Base-by-base conservation (phyloP, 2,888 invertebrate genomes). In the Bedellia somnulentella region DNA sequence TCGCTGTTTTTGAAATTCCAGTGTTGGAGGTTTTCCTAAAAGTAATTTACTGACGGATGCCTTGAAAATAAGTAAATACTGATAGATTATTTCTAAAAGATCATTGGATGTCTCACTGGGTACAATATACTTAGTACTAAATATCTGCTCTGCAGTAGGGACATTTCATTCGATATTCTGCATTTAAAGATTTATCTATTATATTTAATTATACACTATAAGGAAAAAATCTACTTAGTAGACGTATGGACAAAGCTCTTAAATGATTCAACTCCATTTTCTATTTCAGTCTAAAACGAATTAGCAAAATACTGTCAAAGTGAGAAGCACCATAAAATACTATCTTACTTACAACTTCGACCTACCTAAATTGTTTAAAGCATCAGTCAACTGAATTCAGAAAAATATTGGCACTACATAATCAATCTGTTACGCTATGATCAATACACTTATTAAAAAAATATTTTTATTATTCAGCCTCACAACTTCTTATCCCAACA, bases 351-450 rank as follows among this genome's bases (percentile, higher is more conserved):
- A 67, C 67, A 68, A 64, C 62, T 57, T 57, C 54, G 43, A 53
- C 57, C 59, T 47, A 47, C 35, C 45, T 60, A 59, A 46, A n/a
- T 49, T 63, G 64, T 60, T 61, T 68, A 68, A 68, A 70, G 67
- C 66, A 63, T 67, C 51, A 60, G 66, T n/a, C n/a, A n/a, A n/a
- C n/a, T 45, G 54, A 56, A 30, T 29, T 17, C 26, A 30, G 18
- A 55, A 49, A 57, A 44, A 38, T 41, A 66, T 68, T 70, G 70
- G 67, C 70, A 70, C 67, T 59, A 60, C 25, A 59, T 60, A 59
- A 48, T 45, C 51, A 59, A 53, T 43, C 45, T 47, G 45, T 38
- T 38, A 31, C n/a, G n/a, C n/a, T n/a, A n/a, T n/a, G n/a, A n/a
- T 24, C 10, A 5, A 12, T 24, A 24, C 24, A 9, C 10, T 5